phyloP scores from a whole-genome alignment of 2,888 invertebrate species.

The Oligia latruncula region DNA sequence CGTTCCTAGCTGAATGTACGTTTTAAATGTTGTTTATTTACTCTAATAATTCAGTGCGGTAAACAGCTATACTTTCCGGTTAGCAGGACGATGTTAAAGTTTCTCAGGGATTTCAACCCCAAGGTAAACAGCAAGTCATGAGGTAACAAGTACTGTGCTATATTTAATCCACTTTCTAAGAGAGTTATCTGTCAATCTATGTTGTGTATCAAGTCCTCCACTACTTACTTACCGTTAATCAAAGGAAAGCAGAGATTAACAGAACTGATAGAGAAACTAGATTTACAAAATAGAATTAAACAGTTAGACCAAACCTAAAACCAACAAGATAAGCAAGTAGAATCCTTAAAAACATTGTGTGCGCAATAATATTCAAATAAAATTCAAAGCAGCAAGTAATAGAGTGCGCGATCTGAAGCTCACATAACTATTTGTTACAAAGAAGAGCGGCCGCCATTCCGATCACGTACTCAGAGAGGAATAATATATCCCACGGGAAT shows the following conservation, averaged over 20 bases:
- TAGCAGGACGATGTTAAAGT: neutral
- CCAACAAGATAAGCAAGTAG: slow-evolving; percentile 1
- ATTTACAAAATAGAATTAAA: neutral
- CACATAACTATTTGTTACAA: slow-evolving; percentile 53
- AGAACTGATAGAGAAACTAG: neutral
- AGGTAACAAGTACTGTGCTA: neutral
- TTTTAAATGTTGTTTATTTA: slow-evolving; percentile 57
- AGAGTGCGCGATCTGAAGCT: slow-evolving; percentile 49
- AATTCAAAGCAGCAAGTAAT: slow-evolving; percentile 57
- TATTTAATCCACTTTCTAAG: neutral
- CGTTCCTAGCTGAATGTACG: slow-evolving; percentile 43
- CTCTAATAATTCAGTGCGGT: slow-evolving; percentile 35
- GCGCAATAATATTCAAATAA: slow-evolving; percentile 54
- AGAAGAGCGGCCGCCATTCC: slow-evolving; percentile 62
- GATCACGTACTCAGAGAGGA: slow-evolving; percentile 67
- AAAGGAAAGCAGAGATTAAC: neutral
- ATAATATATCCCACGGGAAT: slow-evolving; percentile 66
- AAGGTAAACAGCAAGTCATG: slow-evolving; percentile 1
- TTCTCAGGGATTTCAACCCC: neutral
- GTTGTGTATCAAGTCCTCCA: neutral
- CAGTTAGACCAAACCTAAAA: neutral
- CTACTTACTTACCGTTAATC: neutral
- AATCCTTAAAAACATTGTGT: slow-evolving; percentile 29
- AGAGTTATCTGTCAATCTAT: neutral
- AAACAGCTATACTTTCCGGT: slow-evolving; percentile 29